These are phyloP conservation scores for Danio kyathit DNA, from an alignment of 2,797 vertebrate genomes.

Conservation along the genomic window DNA sequence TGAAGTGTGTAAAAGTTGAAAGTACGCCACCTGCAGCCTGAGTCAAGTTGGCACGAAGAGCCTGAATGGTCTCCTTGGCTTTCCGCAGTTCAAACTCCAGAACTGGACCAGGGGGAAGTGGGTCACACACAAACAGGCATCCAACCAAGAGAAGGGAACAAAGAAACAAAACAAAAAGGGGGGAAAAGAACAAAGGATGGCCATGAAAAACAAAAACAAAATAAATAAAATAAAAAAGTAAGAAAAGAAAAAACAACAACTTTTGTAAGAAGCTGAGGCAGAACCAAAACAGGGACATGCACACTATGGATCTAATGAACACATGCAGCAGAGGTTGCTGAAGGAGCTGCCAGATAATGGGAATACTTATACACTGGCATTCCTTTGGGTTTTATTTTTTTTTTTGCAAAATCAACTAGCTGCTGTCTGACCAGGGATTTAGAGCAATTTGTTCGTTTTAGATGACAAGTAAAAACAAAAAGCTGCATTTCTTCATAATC, in stretches of 20 bases:
- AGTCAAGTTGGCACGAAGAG: constrained; percentile 99
- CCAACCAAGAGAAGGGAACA: constrained; percentile 86
- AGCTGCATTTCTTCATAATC: too few relatives aligned
- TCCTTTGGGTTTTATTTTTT: constrained; percentile 70
- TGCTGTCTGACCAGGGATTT: constrained; percentile 96
- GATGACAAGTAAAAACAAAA: neutral
- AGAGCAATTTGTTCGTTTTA: neutral
- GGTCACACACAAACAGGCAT: constrained; percentile 90
- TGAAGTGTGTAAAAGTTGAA: constrained; percentile 87
- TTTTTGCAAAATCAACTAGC: constrained; percentile 68
- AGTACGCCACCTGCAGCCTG: constrained; percentile 99
- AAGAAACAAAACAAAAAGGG: constrained; percentile 78
- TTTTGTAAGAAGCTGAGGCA: constrained; percentile 79
- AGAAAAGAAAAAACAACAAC: constrained; percentile 82
- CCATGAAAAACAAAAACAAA: constrained; percentile 85
- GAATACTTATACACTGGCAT: constrained; percentile 26
- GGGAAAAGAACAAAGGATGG: constrained; percentile 90
- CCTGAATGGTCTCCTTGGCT: constrained; percentile 99
- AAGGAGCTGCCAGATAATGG: constrained; percentile 85
- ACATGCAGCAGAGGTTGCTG: constrained; percentile 98
- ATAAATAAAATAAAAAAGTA: constrained; percentile 66
- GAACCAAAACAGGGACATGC: constrained; percentile 84
- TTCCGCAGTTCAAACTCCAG: constrained; percentile 99
- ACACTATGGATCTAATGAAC: constrained; percentile 90
- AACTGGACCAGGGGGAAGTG: constrained; percentile 96